Percentiles rank a stretch among this genome's conserved stretches.
Conservation (phyloP, 2,888 invertebrate genomes). For the Dinocampus coccinellae region DNA sequence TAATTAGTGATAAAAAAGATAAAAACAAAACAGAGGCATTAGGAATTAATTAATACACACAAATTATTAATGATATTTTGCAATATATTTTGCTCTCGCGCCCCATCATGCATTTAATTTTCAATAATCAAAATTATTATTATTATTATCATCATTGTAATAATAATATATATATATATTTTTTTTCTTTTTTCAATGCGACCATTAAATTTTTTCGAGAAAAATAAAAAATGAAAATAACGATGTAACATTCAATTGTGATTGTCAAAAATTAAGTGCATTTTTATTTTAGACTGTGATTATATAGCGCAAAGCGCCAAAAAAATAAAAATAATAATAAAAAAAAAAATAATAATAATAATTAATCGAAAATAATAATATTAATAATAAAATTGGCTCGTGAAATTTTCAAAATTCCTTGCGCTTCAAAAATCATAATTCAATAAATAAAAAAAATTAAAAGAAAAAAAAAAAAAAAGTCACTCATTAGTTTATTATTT, state of each 20-base stretch:
- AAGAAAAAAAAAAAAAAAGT: too few species aligned
- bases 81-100: slow-evolving; percentile 38
- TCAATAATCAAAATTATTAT: not conserved
- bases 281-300: slow-evolving; percentile 44
- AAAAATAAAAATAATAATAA: slow-evolving; percentile 10
- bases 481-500: not conserved
- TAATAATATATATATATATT: slow-evolving; percentile 15
- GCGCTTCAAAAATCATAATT: slow-evolving; percentile 9
- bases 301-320: slow-evolving; percentile 32
- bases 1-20: slow-evolving; percentile 27
- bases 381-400: slow-evolving; percentile 34
- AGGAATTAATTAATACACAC: slow-evolving; percentile 60
- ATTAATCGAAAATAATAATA: not conserved
- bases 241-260: slow-evolving; percentile 9
- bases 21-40: slow-evolving; percentile 56
- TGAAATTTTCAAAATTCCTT: slow-evolving; percentile 18
- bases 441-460: not conserved
- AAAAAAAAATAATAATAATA: not conserved
- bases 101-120: slow-evolving; percentile 42
- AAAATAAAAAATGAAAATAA: slow-evolving; percentile 13
- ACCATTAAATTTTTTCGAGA: not conserved
- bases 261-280: slow-evolving; percentile 26
- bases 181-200: not conserved
- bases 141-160: not conserved
- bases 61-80: slow-evolving; percentile 38